A percentile compares a stretch with the other conserved stretches of the same genome.
Conservation (phyloP, 1,140 invertebrate species). For the Medauroidea extradentata region DNA sequence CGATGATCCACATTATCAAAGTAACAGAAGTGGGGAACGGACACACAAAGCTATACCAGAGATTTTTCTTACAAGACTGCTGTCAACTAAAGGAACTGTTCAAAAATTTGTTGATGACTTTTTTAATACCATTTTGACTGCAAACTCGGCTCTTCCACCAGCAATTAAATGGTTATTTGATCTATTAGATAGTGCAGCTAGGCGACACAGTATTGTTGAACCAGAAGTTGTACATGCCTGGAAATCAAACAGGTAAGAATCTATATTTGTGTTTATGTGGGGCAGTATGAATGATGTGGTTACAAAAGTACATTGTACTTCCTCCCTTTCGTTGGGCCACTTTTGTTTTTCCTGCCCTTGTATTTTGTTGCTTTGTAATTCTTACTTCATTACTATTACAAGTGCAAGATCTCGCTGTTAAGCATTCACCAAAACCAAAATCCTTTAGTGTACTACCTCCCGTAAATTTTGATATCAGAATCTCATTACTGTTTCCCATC, state of each 20-base stretch:
- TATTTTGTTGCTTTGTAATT: too few species aligned
- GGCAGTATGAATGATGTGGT: too few species aligned
- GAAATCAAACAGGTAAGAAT: constrained; percentile 84
- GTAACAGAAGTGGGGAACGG: constrained; percentile 59
- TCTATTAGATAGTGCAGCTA: constrained; percentile 85
- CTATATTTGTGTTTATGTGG: too few species aligned
- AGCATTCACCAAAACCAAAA: too few species aligned
- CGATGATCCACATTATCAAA: constrained; percentile 56
- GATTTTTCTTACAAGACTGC: constrained; percentile 86
- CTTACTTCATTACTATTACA: too few species aligned
- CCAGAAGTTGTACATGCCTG: constrained; percentile 91
- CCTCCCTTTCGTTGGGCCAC: too few species aligned
- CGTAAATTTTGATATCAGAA: too few species aligned
- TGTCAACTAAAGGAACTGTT: constrained; percentile 93
- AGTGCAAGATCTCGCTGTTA: too few species aligned
- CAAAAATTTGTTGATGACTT: constrained; percentile 97
- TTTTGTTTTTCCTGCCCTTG: too few species aligned
- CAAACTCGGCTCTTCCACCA: constrained; percentile 83
- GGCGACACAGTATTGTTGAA: constrained; percentile 75
- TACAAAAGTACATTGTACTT: too few species aligned
- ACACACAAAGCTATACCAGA: constrained; percentile 92
- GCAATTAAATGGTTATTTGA: constrained; percentile 96
- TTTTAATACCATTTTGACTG: constrained; percentile 81
- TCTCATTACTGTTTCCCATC: too few species aligned
- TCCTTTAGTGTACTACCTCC: too few species aligned